Percentiles rank a stretch among this genome's conserved stretches.
Evolutionary conservation across 1,140 invertebrate species (phyloP).

Genomic region (Pemphigus obesinymphae): DNA sequence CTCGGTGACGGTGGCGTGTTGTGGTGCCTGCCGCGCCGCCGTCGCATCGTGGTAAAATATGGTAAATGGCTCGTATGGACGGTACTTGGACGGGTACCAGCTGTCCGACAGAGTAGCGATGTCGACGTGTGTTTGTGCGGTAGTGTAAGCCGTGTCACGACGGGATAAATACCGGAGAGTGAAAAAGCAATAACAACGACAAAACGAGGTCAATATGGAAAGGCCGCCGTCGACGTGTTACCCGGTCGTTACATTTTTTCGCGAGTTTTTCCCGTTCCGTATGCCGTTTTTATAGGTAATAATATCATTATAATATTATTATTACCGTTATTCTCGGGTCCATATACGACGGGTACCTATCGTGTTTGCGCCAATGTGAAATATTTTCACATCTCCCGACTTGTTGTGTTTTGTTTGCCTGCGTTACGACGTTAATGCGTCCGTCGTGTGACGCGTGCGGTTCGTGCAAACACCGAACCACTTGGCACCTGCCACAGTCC

Average conservation of each 20-base stretch:
- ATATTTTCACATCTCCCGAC: too few species aligned
- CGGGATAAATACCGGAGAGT: not conserved
- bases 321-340: not conserved
- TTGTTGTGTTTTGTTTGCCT: not conserved
- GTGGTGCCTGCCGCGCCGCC: not conserved
- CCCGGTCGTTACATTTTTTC: not conserved
- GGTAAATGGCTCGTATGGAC: not conserved
- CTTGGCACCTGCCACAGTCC: not conserved
- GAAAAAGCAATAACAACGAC: not conserved
- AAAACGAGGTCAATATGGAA: slow-evolving; percentile 40
- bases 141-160: not conserved
- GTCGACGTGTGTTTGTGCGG: not conserved
- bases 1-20: not conserved
- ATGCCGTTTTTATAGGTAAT: too few species aligned
- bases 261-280: not conserved
- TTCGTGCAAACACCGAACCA: not conserved
- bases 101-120: not conserved
- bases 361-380: not conserved
- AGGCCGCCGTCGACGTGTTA: slow-evolving; percentile 24
- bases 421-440: not conserved
- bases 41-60: not conserved
- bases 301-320: too few species aligned
- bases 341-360: too few species aligned
- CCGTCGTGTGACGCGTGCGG: not conserved
- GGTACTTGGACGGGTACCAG: not conserved